These are phyloP conservation scores for Caenorhabditis plicata DNA, from an alignment of 2,888 invertebrate genomes.

Conservation along the genomic window DNA sequence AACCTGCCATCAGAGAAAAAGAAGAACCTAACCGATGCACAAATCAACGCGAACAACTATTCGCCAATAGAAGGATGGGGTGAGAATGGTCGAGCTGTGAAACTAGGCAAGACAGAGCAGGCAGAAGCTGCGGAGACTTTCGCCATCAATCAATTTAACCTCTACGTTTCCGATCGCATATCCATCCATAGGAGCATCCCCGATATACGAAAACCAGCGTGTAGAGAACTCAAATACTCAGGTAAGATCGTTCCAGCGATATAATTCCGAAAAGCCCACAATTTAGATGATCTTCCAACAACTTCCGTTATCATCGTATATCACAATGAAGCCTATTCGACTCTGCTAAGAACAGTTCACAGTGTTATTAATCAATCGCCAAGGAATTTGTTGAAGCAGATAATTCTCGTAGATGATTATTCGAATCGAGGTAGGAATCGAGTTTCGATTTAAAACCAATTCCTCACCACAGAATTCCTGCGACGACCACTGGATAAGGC, in stretches of 20 bases:
- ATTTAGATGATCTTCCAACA: slow-evolving; percentile 73
- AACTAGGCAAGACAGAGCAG: slow-evolving; percentile 83
- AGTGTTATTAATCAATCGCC: slow-evolving; percentile 83
- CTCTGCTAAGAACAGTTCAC: slow-evolving; percentile 90
- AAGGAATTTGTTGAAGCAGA: slow-evolving; percentile 76
- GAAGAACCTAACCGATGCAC: slow-evolving; percentile 58
- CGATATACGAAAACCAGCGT: slow-evolving; percentile 76
- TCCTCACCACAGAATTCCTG: slow-evolving; percentile 47
- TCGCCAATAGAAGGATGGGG: slow-evolving; percentile 72
- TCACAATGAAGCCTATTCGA: slow-evolving; percentile 99
- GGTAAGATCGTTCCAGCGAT: too few relatives aligned
- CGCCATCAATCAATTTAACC: slow-evolving; percentile 93
- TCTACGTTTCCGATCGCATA: slow-evolving; percentile 88
- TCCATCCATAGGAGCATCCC: slow-evolving; percentile 60
- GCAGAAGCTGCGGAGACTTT: slow-evolving; percentile 89
- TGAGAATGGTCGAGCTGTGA: slow-evolving; percentile 88
- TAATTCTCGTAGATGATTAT: slow-evolving; percentile 95
- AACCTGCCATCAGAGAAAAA: slow-evolving; percentile 61
- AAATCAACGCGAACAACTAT: slow-evolving; percentile 64
- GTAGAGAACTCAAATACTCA: slow-evolving; percentile 49
- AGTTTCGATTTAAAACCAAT: neutral
- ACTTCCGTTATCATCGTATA: slow-evolving; percentile 93
- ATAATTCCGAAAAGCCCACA: too few relatives aligned
- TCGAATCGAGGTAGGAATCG: slow-evolving; percentile 73
- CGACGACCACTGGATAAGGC: slow-evolving; percentile 44